Conservation (phyloP, 2,113 vertebrate species). For the Alethe diademata region DNA sequence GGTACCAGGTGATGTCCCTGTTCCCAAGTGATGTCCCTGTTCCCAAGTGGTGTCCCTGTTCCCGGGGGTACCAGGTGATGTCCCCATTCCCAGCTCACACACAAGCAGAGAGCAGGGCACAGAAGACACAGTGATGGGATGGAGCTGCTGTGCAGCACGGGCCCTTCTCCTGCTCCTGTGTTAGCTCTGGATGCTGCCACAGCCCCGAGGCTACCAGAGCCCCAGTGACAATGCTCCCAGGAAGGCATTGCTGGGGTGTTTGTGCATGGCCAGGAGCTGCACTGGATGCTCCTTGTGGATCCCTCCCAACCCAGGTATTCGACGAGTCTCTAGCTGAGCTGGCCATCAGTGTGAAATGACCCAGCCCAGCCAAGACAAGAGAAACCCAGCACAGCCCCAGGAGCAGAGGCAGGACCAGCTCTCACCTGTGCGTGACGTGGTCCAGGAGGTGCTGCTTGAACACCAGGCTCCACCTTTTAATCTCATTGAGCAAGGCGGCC, state of each 20-base stretch:
- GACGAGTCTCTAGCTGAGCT: accelerated
- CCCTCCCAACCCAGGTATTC: background rate
- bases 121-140: background rate
- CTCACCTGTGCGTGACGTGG: slow-evolving; percentile 86
- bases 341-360: accelerated
- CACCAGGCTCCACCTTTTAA: slow-evolving; percentile 91
- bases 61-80: background rate
- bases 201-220: background rate
- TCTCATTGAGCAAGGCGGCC: slow-evolving; percentile 80
- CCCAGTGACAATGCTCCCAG: background rate
- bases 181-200: background rate
- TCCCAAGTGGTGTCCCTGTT: too few species aligned
- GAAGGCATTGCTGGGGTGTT: background rate
- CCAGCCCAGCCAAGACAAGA: background rate
- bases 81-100: background rate
- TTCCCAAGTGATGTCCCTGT: background rate
- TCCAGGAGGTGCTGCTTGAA: slow-evolving; percentile 94
- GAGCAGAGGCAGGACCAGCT: background rate
- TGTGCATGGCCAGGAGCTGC: background rate
- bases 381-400: accelerated
- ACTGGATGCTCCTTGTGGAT: background rate
- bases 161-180: background rate
- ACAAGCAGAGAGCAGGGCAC: background rate
- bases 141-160: background rate
- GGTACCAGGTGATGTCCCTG: background rate